Conservation (phyloP, 2,113 vertebrate genomes). For the Opisthocomus hoazin region DNA sequence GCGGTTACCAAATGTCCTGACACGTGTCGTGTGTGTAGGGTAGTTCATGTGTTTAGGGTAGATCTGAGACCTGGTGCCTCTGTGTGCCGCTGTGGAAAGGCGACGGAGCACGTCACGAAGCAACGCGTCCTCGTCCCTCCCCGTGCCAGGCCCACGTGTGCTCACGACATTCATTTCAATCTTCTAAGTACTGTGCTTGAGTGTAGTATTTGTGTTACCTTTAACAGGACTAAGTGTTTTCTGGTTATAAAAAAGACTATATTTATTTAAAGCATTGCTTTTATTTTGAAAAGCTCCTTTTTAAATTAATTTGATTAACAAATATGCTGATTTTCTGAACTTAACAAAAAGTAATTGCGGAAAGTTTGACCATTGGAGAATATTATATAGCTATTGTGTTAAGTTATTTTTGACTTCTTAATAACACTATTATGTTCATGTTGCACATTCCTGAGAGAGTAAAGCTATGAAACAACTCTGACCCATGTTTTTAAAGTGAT, state of each 20-base stretch:
- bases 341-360: constrained; percentile 66
- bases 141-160: not conserved
- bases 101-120: not conserved
- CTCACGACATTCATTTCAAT: constrained; percentile 46
- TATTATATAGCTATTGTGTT: constrained; percentile 70
- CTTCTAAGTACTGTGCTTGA: constrained; percentile 67
- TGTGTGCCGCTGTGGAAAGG: not conserved
- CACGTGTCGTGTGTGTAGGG: not conserved
- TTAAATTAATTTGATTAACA: constrained; percentile 80
- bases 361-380: constrained; percentile 66
- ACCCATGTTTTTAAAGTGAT: constrained; percentile 54
- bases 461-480: constrained; percentile 72
- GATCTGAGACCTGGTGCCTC: not conserved
- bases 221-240: constrained; percentile 72
- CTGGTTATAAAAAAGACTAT: constrained; percentile 73
- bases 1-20: not conserved
- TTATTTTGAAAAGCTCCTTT: constrained; percentile 86
- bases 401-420: constrained; percentile 75
- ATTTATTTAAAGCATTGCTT: constrained; percentile 84
- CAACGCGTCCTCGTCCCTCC: not conserved
- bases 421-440: constrained; percentile 76
- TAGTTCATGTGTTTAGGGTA: not conserved
- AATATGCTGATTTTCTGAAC: constrained; percentile 73
- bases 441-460: constrained; percentile 77
- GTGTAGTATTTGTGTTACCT: constrained; percentile 71